Evolutionary conservation across 2,113 vertebrate genomes (phyloP), one percentile per base, ranked within the genome.

Genomic region (Bothrops jararaca): DNA sequence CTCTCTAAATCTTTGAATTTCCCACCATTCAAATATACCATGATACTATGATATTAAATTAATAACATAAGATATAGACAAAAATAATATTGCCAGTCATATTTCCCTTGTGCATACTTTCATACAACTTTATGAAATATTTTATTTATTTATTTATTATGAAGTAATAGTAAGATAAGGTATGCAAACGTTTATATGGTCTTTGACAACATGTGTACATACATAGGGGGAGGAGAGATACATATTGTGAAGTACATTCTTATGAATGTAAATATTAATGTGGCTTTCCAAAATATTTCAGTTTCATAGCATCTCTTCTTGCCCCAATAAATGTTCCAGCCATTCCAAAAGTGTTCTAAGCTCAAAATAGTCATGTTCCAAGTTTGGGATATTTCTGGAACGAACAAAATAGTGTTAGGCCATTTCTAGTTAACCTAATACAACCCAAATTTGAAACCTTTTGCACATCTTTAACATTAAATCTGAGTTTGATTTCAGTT

Each of bases 141-240:
- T 18, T 52, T 15, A 53, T 50, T 86, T 86, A 53, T 50, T 86
- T 86, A 45, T 50, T 52, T 87, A 50, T 87, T 52, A 18, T 39
- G 42, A 29, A 50, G 11, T 48, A 87, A 54, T 53, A 9, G 6
- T 48, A 57, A 56, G 42, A 93, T 29, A 34, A 94, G 89, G 85
- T 94, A 94, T 85, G 85, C 94, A 95, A 90, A 87, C 50, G 91
- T 22, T 86, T 85, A 91, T 86, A 26, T 39, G 15, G n/a, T 39
- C 69, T 20, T 20, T 39, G n/a, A 74, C 69, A 34, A 74, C 15
- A 18, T 74, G 13, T 80, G 39, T 15, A 20, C n/a, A 20, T 80
- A 39, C 39, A 39, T 6, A 4, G 60, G 26, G 60, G 4, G 1
- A 0, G 29, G 24, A 58, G 57, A 11, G 26, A 64, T 64, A 74